These are phyloP conservation scores for Drosophila watanabei DNA, from an alignment of 1,140 invertebrate species.

Conservation along the genomic window DNA sequence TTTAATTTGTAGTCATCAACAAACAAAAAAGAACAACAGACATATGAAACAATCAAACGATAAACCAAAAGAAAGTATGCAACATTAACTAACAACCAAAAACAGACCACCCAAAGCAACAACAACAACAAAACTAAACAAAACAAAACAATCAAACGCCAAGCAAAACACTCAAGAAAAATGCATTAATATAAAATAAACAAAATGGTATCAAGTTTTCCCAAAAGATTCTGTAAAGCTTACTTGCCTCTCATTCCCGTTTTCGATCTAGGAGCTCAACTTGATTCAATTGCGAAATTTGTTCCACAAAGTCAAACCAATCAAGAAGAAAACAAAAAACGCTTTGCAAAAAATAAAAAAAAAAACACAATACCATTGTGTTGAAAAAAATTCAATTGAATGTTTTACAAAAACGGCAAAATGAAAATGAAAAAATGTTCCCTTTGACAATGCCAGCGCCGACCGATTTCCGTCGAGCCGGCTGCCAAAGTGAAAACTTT, in stretches of 20 bases:
- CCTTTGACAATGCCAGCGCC: constrained; percentile 57
- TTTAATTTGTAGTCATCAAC: constrained; percentile 74
- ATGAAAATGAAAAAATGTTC: constrained; percentile 59
- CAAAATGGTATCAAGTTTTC: constrained; percentile 85
- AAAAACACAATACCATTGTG: constrained; percentile 15
- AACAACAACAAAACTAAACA: constrained; percentile 49
- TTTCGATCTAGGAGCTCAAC: constrained; percentile 86
- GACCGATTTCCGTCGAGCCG: constrained; percentile 17
- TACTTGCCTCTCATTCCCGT: constrained; percentile 86
- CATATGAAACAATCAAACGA: constrained; percentile 72
- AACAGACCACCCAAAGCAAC: constrained; percentile 71
- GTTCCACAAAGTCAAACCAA: constrained; percentile 79
- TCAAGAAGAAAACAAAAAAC: constrained; percentile 50
- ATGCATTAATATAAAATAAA: constrained; percentile 58
- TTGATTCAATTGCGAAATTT: constrained; percentile 85
- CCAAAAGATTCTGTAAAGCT: constrained; percentile 85
- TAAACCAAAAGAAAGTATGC: constrained; percentile 84
- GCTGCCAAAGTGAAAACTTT: constrained; percentile 70
- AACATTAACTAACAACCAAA: constrained; percentile 81
- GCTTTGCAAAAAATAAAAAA: constrained; percentile 47
- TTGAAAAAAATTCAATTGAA: constrained; percentile 65
- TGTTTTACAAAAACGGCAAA: constrained; percentile 82
- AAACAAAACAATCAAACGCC: constrained; percentile 54
- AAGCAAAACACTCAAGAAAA: constrained; percentile 55
- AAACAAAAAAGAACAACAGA: constrained; percentile 56